Conservation (phyloP, 2,113 vertebrate species). For the Pseudorasbora parva region DNA sequence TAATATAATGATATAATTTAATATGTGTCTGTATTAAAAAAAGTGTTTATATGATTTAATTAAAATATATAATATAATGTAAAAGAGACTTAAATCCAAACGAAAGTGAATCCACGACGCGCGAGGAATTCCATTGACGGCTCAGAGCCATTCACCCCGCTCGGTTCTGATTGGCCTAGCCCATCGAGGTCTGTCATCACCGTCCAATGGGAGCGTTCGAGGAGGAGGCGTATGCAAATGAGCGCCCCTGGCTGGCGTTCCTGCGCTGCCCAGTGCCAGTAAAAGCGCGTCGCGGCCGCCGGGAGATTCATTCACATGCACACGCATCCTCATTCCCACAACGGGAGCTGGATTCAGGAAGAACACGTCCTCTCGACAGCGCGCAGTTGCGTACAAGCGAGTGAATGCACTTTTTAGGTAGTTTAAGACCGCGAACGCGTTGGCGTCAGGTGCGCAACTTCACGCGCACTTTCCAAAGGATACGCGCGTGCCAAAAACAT, state of each 20-base stretch:
- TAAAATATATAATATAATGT: background rate
- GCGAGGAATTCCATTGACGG: slow-evolving; percentile 62
- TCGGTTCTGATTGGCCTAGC: slow-evolving; percentile 67
- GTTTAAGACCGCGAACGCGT: background rate
- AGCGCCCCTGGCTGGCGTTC: slow-evolving; percentile 49
- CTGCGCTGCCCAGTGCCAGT: slow-evolving; percentile 61
- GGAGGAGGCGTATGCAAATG: slow-evolving; percentile 52
- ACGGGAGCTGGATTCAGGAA: background rate
- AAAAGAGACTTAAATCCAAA: background rate
- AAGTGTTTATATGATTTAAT: too few species aligned
- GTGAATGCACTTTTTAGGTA: background rate
- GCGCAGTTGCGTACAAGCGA: background rate
- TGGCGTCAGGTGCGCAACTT: background rate
- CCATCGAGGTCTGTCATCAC: background rate
- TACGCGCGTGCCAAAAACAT: background rate
- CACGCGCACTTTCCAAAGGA: slow-evolving; percentile 14
- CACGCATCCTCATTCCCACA: slow-evolving; percentile 17
- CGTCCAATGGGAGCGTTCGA: slow-evolving; percentile 54
- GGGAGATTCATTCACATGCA: slow-evolving; percentile 62
- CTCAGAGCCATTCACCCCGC: slow-evolving; percentile 38
- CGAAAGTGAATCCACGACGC: background rate
- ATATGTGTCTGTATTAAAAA: too few species aligned
- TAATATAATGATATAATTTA: too few species aligned
- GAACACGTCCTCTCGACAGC: background rate
- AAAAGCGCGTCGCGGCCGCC: slow-evolving; percentile 62